phyloP scores from a whole-genome alignment of 2,113 vertebrate genomes.

The Lagopus leucura region DNA sequence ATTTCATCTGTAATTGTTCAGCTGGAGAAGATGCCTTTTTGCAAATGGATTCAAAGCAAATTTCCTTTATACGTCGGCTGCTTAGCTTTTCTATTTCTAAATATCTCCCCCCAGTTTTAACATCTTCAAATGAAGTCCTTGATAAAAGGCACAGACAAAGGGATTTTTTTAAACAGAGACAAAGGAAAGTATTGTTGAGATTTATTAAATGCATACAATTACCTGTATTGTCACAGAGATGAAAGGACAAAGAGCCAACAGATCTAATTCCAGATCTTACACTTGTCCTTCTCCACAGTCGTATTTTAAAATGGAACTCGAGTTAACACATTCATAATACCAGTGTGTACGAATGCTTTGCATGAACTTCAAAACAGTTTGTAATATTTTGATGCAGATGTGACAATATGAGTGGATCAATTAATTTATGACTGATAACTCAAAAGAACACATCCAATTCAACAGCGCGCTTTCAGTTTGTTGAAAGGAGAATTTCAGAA shows the following conservation, averaged over 20 bases:
- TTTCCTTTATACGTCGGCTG: neutral
- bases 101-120: neutral
- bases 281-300: neutral
- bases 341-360: neutral
- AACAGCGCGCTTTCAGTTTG: neutral
- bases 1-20: neutral
- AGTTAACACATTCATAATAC: neutral
- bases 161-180: neutral
- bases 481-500: neutral
- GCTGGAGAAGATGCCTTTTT: neutral
- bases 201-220: constrained; percentile 34
- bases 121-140: neutral
- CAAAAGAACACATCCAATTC: neutral
- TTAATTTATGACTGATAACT: neutral
- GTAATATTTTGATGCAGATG: neutral
- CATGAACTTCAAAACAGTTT: neutral
- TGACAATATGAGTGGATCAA: neutral
- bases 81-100: neutral
- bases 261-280: constrained; percentile 25
- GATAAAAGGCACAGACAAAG: neutral
- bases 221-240: constrained; percentile 46
- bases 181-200: neutral
- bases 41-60: neutral
- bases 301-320: constrained; percentile 24
- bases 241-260: constrained; percentile 24